phyloP scores from a whole-genome alignment of 2,888 invertebrate species.

The Scaptodrosophila latifasciaeformis region DNA sequence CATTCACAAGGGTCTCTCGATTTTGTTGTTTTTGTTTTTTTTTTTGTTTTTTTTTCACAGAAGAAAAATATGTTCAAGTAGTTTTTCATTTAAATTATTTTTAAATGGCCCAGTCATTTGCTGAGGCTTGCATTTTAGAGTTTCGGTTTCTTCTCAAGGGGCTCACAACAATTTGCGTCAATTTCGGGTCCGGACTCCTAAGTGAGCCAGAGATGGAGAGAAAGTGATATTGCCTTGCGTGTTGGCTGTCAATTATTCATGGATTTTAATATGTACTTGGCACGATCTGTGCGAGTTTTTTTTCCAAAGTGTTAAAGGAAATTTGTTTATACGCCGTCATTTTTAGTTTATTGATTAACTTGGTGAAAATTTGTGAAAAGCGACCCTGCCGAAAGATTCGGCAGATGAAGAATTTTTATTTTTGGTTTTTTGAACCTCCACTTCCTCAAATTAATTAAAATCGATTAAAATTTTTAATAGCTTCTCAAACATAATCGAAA shows the following conservation, averaged over 20 bases:
- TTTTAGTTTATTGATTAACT: too few relatives aligned
- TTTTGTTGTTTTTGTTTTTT: constrained; percentile 18
- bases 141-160: neutral
- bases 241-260: constrained; percentile 14
- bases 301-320: too few relatives aligned
- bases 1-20: constrained; percentile 10
- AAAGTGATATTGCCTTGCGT: constrained; percentile 30
- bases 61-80: neutral
- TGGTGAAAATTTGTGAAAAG: too few relatives aligned
- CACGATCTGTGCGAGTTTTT: neutral
- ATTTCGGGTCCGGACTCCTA: neutral
- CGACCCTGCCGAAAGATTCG: too few relatives aligned
- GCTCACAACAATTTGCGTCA: neutral
- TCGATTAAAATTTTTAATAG: too few relatives aligned
- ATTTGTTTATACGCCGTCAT: too few relatives aligned
- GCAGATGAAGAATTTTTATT: too few relatives aligned
- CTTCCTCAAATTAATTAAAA: too few relatives aligned
- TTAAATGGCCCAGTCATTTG: neutral
- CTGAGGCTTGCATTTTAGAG: constrained; percentile 4
- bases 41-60: constrained; percentile 11
- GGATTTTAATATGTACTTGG: neutral
- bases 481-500: neutral
- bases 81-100: too few relatives aligned
- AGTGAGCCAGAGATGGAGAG: constrained; percentile 14
- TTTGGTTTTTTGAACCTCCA: too few relatives aligned